phyloP scores from a whole-genome alignment of 2,888 invertebrate species.

The Tachina fera region DNA sequence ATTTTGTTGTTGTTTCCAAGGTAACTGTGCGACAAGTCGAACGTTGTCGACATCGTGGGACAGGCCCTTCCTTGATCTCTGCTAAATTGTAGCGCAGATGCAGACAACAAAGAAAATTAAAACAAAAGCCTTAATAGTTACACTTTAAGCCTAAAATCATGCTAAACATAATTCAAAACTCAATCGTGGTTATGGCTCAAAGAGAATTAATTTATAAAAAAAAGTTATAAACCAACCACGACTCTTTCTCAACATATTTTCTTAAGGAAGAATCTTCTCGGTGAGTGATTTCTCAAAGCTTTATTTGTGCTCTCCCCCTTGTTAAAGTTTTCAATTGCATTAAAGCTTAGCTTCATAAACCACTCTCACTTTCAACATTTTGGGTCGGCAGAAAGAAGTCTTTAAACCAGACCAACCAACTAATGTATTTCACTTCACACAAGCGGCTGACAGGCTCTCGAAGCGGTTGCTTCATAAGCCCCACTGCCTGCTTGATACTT shows the following conservation, averaged over 20 bases:
- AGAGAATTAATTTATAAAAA: background rate
- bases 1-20: no score
- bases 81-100: background rate
- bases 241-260: background rate
- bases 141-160: constrained; percentile 39
- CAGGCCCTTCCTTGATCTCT: no score
- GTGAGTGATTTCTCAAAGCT: constrained; percentile 29
- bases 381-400: background rate
- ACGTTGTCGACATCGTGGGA: no score
- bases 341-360: constrained; percentile 27
- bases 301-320: background rate
- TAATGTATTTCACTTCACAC: background rate
- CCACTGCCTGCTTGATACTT: background rate
- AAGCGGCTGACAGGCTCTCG: background rate
- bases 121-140: background rate
- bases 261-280: background rate
- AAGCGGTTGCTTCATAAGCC: constrained; percentile 14
- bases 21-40: no score
- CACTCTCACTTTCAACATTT: constrained; percentile 65
- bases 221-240: background rate
- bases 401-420: constrained; percentile 17
- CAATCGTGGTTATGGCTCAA: background rate
- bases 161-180: background rate
- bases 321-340: background rate
- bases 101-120: background rate